phyloP scores from a whole-genome alignment of 2,797 vertebrate species.

The Ctenopoma kingsleyae region DNA sequence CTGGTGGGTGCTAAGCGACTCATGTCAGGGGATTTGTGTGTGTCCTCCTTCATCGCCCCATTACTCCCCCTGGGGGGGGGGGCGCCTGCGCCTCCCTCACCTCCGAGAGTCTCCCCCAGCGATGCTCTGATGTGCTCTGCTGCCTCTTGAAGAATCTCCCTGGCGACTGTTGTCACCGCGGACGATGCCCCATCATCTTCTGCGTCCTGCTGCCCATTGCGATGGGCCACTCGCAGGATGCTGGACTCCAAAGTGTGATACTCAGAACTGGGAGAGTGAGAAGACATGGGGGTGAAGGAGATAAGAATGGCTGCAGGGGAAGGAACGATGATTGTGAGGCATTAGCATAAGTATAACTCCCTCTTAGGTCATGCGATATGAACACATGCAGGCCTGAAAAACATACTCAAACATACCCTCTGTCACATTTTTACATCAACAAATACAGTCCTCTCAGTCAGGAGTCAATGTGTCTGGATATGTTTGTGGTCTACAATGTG shows the following conservation, averaged over 20 bases:
- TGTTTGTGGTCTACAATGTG: slow-evolving; percentile 11
- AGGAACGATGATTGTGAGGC: slow-evolving; percentile 50
- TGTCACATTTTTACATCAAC: slow-evolving; percentile 48
- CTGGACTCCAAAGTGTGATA: slow-evolving; percentile 88
- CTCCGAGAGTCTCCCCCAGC: slow-evolving; percentile 93
- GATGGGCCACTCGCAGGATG: slow-evolving; percentile 91
- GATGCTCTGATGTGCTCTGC: slow-evolving; percentile 90
- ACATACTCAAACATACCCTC: slow-evolving; percentile 43
- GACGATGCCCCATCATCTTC: slow-evolving; percentile 86
- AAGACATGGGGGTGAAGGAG: slow-evolving; percentile 37
- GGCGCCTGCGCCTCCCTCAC: slow-evolving; percentile 86
- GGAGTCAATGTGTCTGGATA: slow-evolving; percentile 16
- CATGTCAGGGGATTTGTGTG: slow-evolving; percentile 91
- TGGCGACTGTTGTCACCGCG: slow-evolving; percentile 81
- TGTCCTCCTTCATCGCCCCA: slow-evolving; percentile 89
- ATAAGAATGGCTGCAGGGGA: slow-evolving; percentile 52
- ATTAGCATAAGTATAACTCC: slow-evolving; percentile 71
- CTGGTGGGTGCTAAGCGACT: slow-evolving; percentile 94
- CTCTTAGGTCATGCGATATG: slow-evolving; percentile 50
- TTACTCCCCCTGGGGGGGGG: slow-evolving; percentile 88
- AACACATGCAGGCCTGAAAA: slow-evolving; percentile 51
- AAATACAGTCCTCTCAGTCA: slow-evolving; percentile 44
- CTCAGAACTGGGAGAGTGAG: slow-evolving; percentile 82
- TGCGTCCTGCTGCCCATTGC: slow-evolving; percentile 80
- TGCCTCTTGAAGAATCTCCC: slow-evolving; percentile 94